Base-by-base conservation (phyloP, 2,888 invertebrate species). In the Ornithoptera priamus region DNA sequence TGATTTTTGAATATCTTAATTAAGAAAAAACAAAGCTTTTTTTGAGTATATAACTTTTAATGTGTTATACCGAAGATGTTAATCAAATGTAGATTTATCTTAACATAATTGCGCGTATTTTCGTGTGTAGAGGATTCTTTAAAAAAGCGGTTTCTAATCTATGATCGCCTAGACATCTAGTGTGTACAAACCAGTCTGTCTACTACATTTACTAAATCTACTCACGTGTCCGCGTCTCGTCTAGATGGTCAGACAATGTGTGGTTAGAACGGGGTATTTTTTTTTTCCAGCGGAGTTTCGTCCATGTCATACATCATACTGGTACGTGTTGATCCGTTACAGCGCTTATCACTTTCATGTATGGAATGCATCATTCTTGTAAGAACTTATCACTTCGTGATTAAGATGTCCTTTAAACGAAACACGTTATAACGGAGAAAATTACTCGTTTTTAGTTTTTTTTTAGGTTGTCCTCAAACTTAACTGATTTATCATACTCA, bases 171-270 rank as follows among this genome's bases (percentile, higher is more conserved):
- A 65, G 60, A 68, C 68, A 56, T 56, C 61, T 65, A 57, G 65
- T 58, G 53, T 66, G 66, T 56, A 65, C 58, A 66, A 56, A 70
- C 66, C 46, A 46, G 69, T 20, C 62, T 30, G 53, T 64, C 66
- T 62, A 66, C 50, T 56, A 42, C 39, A 53, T 65, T 69, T 60
- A 20, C 53, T 58, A 56, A 69, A 46, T 12, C 69, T 24, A 24
- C 59, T 70, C 69, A 70, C 69, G 69, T 62, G 59, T 66, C 24
- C 69, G 69, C 62, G 59, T 66, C 24, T n/a, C 17, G 30, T 53
- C 10, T 36, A 66, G 72, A 71, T 70, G 68, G 70, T 53, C 68
- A 71, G 72, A 73, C 73, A 71, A 71, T 64, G 39, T 68, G 63
- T 63, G 61, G 68, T 67, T 65, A 46, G 46, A 70, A 70, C 70